Conservation (phyloP, 2,113 vertebrate species). For the Alligator sinensis region DNA sequence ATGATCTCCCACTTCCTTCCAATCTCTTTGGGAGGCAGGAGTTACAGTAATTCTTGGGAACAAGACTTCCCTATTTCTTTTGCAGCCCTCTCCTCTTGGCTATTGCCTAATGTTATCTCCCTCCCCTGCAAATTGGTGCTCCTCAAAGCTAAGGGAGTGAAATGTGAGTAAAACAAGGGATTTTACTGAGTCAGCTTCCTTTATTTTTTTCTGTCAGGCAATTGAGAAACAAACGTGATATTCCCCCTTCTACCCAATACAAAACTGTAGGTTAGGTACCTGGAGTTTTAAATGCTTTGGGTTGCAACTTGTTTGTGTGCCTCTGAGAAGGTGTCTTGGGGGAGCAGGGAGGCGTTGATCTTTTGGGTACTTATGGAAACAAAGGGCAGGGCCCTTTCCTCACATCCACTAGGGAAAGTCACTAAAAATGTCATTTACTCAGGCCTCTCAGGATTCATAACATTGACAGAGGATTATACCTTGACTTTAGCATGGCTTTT, state of each 20-base stretch:
- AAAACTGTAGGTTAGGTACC: background rate
- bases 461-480: background rate
- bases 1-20: constrained; percentile 27
- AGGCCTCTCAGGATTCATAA: background rate
- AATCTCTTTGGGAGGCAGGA: constrained; percentile 26
- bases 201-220: constrained; percentile 3
- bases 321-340: background rate
- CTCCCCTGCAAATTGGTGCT: background rate
- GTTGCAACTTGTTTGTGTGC: constrained; percentile 48
- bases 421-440: background rate
- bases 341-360: background rate
- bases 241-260: constrained; percentile 8
- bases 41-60: constrained; percentile 35
- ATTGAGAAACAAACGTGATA: constrained; percentile 49
- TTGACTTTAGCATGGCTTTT: too few species aligned
- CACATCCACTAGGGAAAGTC: background rate
- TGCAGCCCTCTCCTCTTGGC: background rate
- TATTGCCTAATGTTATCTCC: constrained; percentile 49
- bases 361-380: background rate
- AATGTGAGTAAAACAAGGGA: constrained; percentile 36
- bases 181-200: constrained; percentile 53
- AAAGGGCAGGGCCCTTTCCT: background rate
- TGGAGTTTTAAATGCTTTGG: constrained; percentile 38
- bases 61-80: constrained; percentile 54
- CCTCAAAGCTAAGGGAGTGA: constrained; percentile 40